A percentile compares a stretch with the other conserved stretches of the same genome.
phyloP scores from a whole-genome alignment of 2,888 invertebrate genomes.

The Hesperia comma region DNA sequence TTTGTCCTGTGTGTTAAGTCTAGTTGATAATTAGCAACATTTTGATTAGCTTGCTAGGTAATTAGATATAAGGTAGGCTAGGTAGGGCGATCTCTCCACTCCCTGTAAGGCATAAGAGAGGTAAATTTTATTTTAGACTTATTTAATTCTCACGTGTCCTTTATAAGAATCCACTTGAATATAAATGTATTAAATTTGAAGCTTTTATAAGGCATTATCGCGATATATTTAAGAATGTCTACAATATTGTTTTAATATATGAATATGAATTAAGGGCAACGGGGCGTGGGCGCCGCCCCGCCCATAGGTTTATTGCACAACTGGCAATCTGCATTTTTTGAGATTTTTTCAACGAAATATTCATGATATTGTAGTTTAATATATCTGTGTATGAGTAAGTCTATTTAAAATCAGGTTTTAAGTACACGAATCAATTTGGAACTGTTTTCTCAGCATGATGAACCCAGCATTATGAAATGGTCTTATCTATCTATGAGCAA shows the following conservation, averaged over 20 bases:
- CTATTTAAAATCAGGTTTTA: constrained; percentile 81
- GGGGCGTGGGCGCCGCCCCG: constrained; percentile 44
- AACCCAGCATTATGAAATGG: constrained; percentile 78
- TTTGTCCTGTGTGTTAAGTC: constrained; percentile 27
- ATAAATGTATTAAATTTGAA: constrained; percentile 71
- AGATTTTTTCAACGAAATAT: constrained; percentile 81
- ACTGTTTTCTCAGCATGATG: constrained; percentile 74
- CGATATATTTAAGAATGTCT: constrained; percentile 69
- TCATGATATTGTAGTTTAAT: constrained; percentile 76
- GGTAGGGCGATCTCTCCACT: constrained; percentile 57
- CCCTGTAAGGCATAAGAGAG: constrained; percentile 64
- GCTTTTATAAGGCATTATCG: constrained; percentile 68
- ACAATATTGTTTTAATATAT: constrained; percentile 61
- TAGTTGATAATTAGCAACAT: not conserved
- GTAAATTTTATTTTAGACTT: constrained; percentile 63
- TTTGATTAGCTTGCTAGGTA: constrained; percentile 5
- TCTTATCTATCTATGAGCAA: constrained; percentile 57
- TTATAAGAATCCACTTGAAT: constrained; percentile 75
- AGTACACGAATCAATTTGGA: constrained; percentile 76
- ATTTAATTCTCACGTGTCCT: constrained; percentile 69
- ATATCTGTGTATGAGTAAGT: constrained; percentile 75
- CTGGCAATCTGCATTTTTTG: constrained; percentile 76
- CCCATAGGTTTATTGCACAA: constrained; percentile 62
- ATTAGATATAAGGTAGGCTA: too few relatives aligned
- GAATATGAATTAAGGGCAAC: constrained; percentile 76